phyloP scores from a whole-genome alignment of 2,113 vertebrate genomes.

The Lamprotornis superbus region DNA sequence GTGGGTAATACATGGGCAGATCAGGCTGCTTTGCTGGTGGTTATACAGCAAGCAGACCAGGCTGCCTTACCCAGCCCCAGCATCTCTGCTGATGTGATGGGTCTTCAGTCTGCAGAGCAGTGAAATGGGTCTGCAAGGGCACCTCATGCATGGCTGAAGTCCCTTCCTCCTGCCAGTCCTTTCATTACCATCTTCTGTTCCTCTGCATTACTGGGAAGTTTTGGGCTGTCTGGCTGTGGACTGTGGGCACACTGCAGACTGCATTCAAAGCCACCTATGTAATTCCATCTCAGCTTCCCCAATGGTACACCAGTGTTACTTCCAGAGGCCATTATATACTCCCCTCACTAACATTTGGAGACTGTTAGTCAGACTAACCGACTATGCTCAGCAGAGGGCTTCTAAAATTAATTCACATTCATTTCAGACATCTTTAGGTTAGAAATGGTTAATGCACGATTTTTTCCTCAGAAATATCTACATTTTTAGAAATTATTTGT shows the following conservation, averaged over 20 bases:
- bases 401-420: background rate
- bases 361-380: background rate
- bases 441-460: background rate
- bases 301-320: background rate
- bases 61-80: background rate
- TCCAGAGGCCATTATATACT: background rate
- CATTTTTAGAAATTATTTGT: background rate
- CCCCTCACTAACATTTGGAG: background rate
- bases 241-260: background rate
- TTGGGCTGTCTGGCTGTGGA: background rate
- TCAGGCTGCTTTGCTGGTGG: no score
- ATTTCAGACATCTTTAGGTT: background rate
- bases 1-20: background rate
- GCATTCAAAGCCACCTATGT: background rate
- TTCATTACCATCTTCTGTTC: no score
- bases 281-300: background rate
- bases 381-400: background rate
- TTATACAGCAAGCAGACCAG: background rate
- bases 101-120: background rate
- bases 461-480: background rate
- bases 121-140: background rate
- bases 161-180: background rate
- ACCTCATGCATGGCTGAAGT: background rate
- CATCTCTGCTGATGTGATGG: background rate
- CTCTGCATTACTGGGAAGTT: background rate